phyloP scores from a whole-genome alignment of 2,797 vertebrate genomes.

The Propithecus perrieri region DNA sequence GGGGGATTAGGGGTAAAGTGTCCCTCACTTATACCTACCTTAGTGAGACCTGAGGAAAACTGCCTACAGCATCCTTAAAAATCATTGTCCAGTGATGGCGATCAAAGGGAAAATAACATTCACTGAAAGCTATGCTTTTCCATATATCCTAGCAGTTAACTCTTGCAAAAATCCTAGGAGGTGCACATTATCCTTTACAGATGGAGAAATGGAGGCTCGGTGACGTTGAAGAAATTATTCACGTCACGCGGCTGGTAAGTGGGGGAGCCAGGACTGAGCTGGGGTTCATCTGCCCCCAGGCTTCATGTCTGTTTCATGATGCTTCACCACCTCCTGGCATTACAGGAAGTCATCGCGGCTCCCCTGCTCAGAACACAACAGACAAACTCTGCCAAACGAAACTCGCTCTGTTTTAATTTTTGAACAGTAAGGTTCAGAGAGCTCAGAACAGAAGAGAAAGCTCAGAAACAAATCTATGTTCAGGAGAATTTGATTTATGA shows the following conservation, averaged over 20 bases:
- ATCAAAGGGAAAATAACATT: neutral
- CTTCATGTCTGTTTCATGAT: neutral
- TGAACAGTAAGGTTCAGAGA: neutral
- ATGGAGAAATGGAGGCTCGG: neutral
- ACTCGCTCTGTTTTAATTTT: neutral
- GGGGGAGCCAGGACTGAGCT: neutral
- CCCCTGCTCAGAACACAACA: neutral
- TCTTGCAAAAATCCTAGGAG: neutral
- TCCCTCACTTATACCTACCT: neutral
- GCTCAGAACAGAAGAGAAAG: neutral
- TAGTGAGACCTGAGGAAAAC: neutral
- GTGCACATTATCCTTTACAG: neutral
- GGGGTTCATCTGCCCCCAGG: neutral
- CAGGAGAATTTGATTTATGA: neutral
- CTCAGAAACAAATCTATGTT: neutral
- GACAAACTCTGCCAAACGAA: neutral
- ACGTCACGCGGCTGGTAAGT: neutral
- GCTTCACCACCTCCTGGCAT: neutral
- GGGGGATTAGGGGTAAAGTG: neutral
- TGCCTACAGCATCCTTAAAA: neutral
- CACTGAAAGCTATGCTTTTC: neutral
- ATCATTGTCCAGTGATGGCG: neutral
- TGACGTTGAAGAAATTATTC: neutral
- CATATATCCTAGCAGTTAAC: neutral
- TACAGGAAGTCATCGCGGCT: neutral